Conservation (phyloP, 1,140 invertebrate species). For the Apocrypta bakeri region DNA sequence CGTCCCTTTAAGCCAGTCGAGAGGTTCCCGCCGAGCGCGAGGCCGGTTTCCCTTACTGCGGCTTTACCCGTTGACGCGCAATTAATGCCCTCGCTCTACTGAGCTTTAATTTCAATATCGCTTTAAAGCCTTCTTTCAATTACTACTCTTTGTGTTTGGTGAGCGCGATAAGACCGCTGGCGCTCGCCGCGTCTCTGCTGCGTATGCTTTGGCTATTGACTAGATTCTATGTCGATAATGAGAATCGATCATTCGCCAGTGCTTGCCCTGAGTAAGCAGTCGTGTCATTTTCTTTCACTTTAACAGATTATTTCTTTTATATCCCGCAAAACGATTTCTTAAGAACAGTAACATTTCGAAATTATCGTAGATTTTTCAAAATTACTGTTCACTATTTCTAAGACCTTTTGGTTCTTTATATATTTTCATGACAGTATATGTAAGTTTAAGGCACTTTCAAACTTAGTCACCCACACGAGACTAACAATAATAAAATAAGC, state of each 20-base stretch:
- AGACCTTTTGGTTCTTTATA: too few relatives aligned
- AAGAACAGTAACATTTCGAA: too few relatives aligned
- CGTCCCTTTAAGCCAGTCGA: conserved; percentile 14
- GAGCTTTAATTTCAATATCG: conserved; percentile 44
- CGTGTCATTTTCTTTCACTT: not conserved
- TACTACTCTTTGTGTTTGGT: not conserved
- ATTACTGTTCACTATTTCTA: too few relatives aligned
- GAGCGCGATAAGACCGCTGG: not conserved
- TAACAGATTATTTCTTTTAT: not conserved
- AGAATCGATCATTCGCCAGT: conserved; percentile 32
- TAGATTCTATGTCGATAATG: not conserved
- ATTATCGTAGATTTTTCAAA: too few relatives aligned
- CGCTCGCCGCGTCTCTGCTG: not conserved
- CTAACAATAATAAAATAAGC: too few relatives aligned
- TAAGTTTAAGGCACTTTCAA: too few relatives aligned
- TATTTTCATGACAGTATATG: too few relatives aligned
- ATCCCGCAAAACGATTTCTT: too few relatives aligned
- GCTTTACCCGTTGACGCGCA: not conserved
- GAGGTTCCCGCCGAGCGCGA: not conserved
- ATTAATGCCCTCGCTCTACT: conserved; percentile 21
- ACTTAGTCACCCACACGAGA: too few relatives aligned
- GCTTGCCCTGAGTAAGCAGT: not conserved
- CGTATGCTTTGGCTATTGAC: not conserved
- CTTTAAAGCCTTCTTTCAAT: conserved; percentile 32
- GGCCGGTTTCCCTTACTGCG: not conserved